These are phyloP conservation scores for Prochilodus magdalenae DNA, from an alignment of 2,113 vertebrate species.

Conservation along the genomic window DNA sequence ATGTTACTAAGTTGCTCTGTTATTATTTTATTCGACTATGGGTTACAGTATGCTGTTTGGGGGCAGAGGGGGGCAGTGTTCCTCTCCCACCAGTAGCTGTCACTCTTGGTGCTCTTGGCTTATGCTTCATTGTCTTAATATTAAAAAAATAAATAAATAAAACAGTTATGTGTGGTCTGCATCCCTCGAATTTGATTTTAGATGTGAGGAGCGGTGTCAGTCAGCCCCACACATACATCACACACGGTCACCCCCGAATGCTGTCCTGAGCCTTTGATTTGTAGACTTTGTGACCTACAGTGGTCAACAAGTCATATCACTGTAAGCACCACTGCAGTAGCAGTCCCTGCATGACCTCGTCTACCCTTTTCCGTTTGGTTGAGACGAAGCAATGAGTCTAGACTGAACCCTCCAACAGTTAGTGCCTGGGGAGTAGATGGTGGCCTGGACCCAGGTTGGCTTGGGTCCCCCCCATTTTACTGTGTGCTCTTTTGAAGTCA, in stretches of 20 bases:
- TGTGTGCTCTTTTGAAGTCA: slow-evolving; percentile 46
- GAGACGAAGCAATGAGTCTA: slow-evolving; percentile 12
- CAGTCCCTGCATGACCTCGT: not conserved
- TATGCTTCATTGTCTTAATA: slow-evolving; percentile 63
- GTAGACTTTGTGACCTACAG: not conserved
- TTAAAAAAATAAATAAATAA: slow-evolving; percentile 50
- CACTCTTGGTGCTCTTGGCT: slow-evolving; percentile 56
- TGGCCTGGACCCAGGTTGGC: slow-evolving; percentile 20
- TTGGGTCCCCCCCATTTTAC: slow-evolving; percentile 35
- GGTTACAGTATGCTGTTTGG: slow-evolving; percentile 51
- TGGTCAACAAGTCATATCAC: not conserved
- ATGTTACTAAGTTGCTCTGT: slow-evolving; percentile 49
- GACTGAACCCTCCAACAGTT: slow-evolving; percentile 21
- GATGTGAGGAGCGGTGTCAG: not conserved
- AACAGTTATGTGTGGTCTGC: slow-evolving; percentile 28
- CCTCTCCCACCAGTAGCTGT: slow-evolving; percentile 52
- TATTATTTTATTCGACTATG: slow-evolving; percentile 52
- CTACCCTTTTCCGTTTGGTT: not conserved
- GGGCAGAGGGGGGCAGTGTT: slow-evolving; percentile 26
- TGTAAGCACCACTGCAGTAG: not conserved
- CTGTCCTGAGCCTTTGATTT: not conserved
- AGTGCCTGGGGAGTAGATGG: not conserved
- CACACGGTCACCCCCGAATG: not conserved
- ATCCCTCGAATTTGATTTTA: not conserved
- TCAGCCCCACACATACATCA: not conserved